A percentile compares a stretch with the other conserved stretches of the same genome.
Evolutionary conservation across 1,140 invertebrate genomes (phyloP).

Genomic region (Drosophila pandora): DNA sequence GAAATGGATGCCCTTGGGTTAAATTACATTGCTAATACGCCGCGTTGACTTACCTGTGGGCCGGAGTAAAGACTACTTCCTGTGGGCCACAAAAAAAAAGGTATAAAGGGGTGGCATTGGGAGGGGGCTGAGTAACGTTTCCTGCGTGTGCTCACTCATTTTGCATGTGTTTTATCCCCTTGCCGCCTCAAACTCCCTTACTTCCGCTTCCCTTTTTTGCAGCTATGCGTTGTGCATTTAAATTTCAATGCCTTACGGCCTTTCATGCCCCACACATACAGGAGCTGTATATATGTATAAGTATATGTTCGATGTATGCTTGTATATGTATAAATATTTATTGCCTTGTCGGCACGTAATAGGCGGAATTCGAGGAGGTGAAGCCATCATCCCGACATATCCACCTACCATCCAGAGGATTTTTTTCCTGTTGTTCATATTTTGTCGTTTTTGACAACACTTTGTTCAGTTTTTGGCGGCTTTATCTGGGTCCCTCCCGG

Average conservation of each 20-base stretch:
- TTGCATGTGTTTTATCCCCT: constrained; percentile 38
- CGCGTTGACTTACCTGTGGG: constrained; percentile 45
- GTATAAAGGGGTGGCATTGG: neutral
- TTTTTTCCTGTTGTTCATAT: constrained; percentile 27
- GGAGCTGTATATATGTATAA: neutral
- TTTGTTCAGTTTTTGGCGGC: constrained; percentile 42
- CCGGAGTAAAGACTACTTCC: constrained; percentile 10
- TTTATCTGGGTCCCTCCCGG: constrained; percentile 15
- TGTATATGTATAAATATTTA: constrained; percentile 46
- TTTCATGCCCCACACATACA: constrained; percentile 26
- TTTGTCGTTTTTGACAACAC: constrained; percentile 47
- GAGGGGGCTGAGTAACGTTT: constrained; percentile 21
- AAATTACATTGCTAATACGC: constrained; percentile 74
- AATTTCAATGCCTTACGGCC: constrained; percentile 71
- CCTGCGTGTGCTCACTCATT: constrained; percentile 51
- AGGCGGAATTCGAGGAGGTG: constrained; percentile 18
- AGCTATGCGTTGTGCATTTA: constrained; percentile 76
- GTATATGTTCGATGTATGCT: too few relatives aligned
- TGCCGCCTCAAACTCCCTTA: constrained; percentile 4
- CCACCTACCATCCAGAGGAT: constrained; percentile 34
- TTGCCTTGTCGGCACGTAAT: constrained; percentile 52
- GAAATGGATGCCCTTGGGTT: constrained; percentile 46
- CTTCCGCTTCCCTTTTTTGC: constrained; percentile 40
- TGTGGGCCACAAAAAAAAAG: constrained; percentile 5
- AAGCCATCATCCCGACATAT: constrained; percentile 27